phyloP scores from a whole-genome alignment of 2,888 invertebrate genomes.

The Dryadula phaetusa region DNA sequence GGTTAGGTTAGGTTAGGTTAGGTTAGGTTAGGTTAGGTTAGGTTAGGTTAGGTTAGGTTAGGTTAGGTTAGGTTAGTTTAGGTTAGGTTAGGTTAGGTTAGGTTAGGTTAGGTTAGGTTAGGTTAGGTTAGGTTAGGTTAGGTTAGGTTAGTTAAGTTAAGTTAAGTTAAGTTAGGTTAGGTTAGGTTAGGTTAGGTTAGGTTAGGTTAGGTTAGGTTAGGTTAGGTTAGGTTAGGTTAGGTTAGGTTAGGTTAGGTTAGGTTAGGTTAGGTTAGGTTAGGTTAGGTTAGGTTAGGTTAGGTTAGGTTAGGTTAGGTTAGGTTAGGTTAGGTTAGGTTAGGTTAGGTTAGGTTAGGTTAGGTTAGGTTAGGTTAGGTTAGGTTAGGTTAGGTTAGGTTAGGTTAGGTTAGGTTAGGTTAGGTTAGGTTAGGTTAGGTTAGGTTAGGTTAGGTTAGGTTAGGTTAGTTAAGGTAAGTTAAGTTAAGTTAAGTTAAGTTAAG shows the following conservation, averaged over 20 bases:
- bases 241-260: constrained; percentile 34
- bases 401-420: too few relatives aligned
- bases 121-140: constrained; percentile 34
- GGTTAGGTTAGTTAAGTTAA: too few relatives aligned
- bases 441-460: too few relatives aligned
- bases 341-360: constrained; percentile 23
- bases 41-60: constrained; percentile 34
- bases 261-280: constrained; percentile 34
- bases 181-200: constrained; percentile 34
- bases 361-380: too few relatives aligned
- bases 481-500: too few relatives aligned
- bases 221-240: constrained; percentile 34
- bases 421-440: too few relatives aligned
- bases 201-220: constrained; percentile 34
- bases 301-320: constrained; percentile 34
- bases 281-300: constrained; percentile 34
- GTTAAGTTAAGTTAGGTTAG: constrained; percentile 20
- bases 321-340: constrained; percentile 34
- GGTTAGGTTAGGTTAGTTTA: constrained; percentile 34
- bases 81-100: constrained; percentile 34
- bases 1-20: too few relatives aligned
- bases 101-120: constrained; percentile 34
- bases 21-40: too few relatives aligned
- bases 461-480: not conserved
- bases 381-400: too few relatives aligned